phyloP scores from a whole-genome alignment of 2,888 invertebrate genomes.

The Netelia inedita region DNA sequence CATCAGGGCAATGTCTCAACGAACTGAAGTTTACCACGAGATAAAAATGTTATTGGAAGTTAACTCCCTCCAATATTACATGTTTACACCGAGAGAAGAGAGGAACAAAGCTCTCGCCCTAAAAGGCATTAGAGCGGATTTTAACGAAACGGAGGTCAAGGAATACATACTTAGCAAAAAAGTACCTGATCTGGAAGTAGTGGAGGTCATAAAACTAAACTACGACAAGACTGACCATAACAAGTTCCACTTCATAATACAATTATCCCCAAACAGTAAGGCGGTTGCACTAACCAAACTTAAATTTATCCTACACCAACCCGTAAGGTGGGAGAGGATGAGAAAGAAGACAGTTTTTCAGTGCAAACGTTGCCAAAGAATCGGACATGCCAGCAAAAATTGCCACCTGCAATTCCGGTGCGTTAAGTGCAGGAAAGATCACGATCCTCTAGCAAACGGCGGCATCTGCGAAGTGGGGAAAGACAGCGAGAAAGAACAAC shows the following conservation, averaged over 20 bases:
- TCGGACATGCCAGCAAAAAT: conserved; percentile 59
- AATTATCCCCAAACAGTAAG: background rate
- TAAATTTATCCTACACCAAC: conserved; percentile 28
- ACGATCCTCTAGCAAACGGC: conserved; percentile 33
- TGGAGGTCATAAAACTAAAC: conserved; percentile 1
- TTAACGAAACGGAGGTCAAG: too few relatives aligned
- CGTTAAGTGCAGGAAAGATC: background rate
- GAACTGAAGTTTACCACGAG: background rate
- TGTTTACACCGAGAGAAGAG: too few relatives aligned
- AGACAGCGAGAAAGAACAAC: background rate
- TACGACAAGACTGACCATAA: background rate
- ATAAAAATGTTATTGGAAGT: too few relatives aligned
- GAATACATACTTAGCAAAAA: too few relatives aligned
- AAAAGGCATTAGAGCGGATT: too few relatives aligned
- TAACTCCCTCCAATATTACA: too few relatives aligned
- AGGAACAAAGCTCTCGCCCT: too few relatives aligned
- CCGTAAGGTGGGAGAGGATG: too few relatives aligned
- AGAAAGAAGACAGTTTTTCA: conserved; percentile 31
- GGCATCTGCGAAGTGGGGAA: background rate
- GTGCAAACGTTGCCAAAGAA: conserved; percentile 59
- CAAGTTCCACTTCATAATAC: background rate
- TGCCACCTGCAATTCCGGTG: conserved; percentile 49
- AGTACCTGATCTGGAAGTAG: too few relatives aligned
- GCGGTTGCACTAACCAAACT: conserved; percentile 1
- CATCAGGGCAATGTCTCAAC: too few relatives aligned